A percentile compares a stretch with the other conserved stretches of the same genome.
phyloP scores from a whole-genome alignment of 1,140 invertebrate species.

The Homarus americanus region DNA sequence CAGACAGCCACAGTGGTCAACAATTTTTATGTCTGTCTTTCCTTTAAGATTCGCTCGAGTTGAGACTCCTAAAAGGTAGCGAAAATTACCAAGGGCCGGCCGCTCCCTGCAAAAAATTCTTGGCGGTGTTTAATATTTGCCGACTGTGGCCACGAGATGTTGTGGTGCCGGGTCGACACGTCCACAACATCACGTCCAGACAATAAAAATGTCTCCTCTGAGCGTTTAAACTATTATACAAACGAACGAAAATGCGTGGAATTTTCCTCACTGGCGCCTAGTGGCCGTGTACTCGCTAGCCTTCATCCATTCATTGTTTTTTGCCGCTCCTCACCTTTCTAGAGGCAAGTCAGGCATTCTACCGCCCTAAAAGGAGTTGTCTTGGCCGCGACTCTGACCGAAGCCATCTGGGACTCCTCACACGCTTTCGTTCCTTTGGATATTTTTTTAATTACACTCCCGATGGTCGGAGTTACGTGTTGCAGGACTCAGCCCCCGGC shows the following conservation, averaged over 20 bases:
- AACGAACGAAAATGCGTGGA: neutral
- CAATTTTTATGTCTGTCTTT: neutral
- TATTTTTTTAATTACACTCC: neutral
- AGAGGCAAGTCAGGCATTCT: constrained; percentile 1
- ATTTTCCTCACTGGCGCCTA: neutral
- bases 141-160: too few species aligned
- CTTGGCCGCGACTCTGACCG: neutral
- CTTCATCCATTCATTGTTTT: constrained; percentile 7
- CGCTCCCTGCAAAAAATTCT: too few species aligned
- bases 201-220: too few species aligned
- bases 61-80: neutral
- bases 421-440: neutral
- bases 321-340: neutral
- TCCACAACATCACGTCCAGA: too few species aligned
- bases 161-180: too few species aligned
- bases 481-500: neutral
- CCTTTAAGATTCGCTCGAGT: neutral
- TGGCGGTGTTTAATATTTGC: too few species aligned
- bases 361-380: neutral
- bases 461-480: neutral
- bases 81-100: neutral
- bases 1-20: neutral
- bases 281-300: neutral
- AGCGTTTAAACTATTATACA: neutral
- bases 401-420: neutral